Base-by-base conservation (phyloP, 2,888 invertebrate genomes). In the Apodemia hepburni region DNA sequence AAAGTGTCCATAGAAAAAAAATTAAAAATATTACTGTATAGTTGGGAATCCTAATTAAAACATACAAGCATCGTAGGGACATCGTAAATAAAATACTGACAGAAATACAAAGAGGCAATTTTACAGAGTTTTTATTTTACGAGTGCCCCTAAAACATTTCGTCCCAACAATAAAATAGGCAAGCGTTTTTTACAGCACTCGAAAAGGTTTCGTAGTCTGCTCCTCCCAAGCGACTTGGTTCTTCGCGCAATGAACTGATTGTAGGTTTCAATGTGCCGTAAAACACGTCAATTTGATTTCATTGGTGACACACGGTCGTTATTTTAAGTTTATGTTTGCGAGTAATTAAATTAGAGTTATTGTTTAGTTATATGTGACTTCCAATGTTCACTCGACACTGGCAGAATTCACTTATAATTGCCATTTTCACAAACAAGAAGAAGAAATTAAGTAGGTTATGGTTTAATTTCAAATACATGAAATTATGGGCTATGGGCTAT, bases 41-140 rank as follows among this genome's bases (percentile, higher is more conserved):
- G 22, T 22, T 22, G 22, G 22, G 22, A 22, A 22, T 22, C 22
- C 22, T 22, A 22, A 22, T 22, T 22, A 22, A 22, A 67, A 65
- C 63, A 75, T 72, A 68, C 72, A 68, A 75, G 70, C 71, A 71
- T 71, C 68, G 68, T 60, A 57, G 49, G 69, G 71, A 74, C 77
- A 73, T 85, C 77, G 73, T 85, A 84, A 84, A 85, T 81, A 78
- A 73, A 81, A 76, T 78, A 77, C 76, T 76, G 75, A 76, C 71
- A 71, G 67, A 67, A 73, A 76, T 73, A 85, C 85, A 86, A 85
- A 83, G 84, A 82, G 82, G 81, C 82, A 83, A 82, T 84, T 87
- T 88, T 82, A 87, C 84, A 80, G 72, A 80, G 74, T 79, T 87
- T 82, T 86, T 81, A 85, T 86, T 89, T 89, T 86, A 89, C 84